These are phyloP conservation scores for Ptychochromis oligacanthus DNA, from an alignment of 2,113 vertebrate species.

Conservation along the genomic window DNA sequence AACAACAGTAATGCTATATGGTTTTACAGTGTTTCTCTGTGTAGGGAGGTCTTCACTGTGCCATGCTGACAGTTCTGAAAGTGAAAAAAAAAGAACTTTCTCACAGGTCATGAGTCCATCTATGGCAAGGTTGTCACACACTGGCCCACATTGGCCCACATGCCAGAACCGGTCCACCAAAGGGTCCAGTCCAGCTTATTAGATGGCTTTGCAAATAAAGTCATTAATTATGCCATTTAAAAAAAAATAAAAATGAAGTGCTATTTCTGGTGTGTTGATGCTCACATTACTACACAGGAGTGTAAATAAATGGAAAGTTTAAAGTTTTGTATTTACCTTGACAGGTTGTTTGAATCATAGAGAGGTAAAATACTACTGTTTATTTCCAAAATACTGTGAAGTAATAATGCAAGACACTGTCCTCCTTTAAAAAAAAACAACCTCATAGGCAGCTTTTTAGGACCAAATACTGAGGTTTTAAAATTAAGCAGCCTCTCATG, in stretches of 20 bases:
- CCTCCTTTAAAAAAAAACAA: too few species aligned
- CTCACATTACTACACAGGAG: neutral
- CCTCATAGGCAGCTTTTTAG: too few species aligned
- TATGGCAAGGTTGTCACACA: neutral
- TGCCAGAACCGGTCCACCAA: neutral
- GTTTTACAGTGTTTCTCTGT: neutral
- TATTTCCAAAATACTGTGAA: too few species aligned
- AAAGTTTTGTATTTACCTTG: neutral
- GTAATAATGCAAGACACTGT: too few species aligned
- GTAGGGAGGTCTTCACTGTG: neutral
- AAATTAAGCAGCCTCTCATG: too few species aligned
- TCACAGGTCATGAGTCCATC: neutral
- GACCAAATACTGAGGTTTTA: too few species aligned
- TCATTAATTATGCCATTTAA: neutral
- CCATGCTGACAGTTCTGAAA: neutral
- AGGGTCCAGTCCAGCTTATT: neutral
- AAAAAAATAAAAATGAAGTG: neutral
- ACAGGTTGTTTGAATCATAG: too few species aligned
- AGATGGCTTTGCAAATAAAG: neutral
- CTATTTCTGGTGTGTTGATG: neutral
- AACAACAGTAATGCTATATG: neutral
- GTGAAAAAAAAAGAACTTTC: neutral
- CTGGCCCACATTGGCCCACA: neutral
- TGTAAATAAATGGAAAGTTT: neutral
- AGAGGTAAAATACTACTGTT: too few species aligned